Evolutionary conservation across 1,140 invertebrate species (phyloP), one percentile per base, ranked within the genome.

Genomic region (Drosophila mayri): DNA sequence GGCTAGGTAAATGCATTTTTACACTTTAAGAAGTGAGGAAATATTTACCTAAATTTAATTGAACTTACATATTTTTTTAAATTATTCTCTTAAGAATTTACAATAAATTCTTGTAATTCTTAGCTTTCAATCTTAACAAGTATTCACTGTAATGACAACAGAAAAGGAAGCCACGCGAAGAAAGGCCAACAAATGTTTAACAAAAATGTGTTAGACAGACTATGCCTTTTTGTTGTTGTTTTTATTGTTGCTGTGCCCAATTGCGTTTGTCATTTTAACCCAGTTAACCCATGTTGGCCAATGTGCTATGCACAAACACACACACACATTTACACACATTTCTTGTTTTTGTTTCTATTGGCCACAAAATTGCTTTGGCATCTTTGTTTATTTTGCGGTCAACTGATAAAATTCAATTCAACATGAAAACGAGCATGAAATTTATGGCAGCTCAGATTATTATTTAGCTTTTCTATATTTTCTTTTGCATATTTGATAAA

Each of bases 261-360:
- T 85, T 70, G 52, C 59, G 72, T 52, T 77, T 88, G 84, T 88
- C 84, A 81, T 85, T 87, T 90, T 87, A 88, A 84, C 84, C 84
- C 72, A 88, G 74, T 87, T 87, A 79, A 84, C 76, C 76, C 68
- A 79, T 82, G 76, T 52, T 67, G 44, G 82, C 68, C 79, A 32
- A 58, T 72, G n/a, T 68, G 55, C 49, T 76, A 41, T 74, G 38
- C 63, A 47, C 28, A 57, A 32, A 49, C 49, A 40, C 47, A 68
- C 28, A 59, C 47, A 43, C 46, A 52, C 44, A 38, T 16, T 28
- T 28, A 52, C 47, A 47, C 41, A 46, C 12, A 41, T 1, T 46
- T 28, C 18, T 71, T 73, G 44, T 72, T 72, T 54, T 47, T 49
- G 28, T 60, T 50, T 72, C 30, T 38, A 72, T 66, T 60, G 73